These are phyloP conservation scores for Halesus radiatus DNA, from an alignment of 1,140 invertebrate species.

Conservation along the genomic window DNA sequence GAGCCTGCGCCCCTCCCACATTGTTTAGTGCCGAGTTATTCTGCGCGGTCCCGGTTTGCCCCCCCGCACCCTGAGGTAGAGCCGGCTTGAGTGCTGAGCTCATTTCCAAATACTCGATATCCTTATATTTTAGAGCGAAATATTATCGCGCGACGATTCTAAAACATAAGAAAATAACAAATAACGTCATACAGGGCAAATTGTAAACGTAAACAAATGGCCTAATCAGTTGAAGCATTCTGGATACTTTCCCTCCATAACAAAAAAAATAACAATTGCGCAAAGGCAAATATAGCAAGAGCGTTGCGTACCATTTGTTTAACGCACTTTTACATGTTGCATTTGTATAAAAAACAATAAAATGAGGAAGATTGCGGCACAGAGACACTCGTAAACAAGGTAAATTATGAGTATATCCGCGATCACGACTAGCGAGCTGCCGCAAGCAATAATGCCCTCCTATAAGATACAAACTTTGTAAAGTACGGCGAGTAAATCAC, in stretches of 20 bases:
- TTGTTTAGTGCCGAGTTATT: conserved; percentile 43
- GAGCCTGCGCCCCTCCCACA: conserved; percentile 52
- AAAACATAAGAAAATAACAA: conserved; percentile 39
- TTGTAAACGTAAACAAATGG: conserved; percentile 48
- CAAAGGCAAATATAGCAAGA: conserved; percentile 27
- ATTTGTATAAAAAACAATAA: conserved; percentile 6
- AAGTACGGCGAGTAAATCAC: conserved; percentile 16
- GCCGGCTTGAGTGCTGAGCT: conserved; percentile 72
- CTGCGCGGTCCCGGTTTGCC: conserved; percentile 59
- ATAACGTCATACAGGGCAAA: conserved; percentile 30
- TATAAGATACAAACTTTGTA: conserved; percentile 45
- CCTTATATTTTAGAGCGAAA: conserved; percentile 1
- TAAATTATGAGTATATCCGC: conserved; percentile 29
- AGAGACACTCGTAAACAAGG: conserved; percentile 26
- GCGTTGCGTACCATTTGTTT: background rate
- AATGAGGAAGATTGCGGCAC: background rate
- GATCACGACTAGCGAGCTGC: conserved; percentile 27
- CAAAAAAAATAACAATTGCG: conserved; percentile 47
- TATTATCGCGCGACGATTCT: conserved; percentile 3
- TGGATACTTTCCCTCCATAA: conserved; percentile 50
- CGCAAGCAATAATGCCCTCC: conserved; percentile 49
- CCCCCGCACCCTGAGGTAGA: conserved; percentile 66
- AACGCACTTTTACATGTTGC: background rate
- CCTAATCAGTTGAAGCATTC: conserved; percentile 7
- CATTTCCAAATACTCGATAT: conserved; percentile 60